Evolutionary conservation across 2,113 vertebrate genomes (phyloP).

Genomic region (Myrmecobius fasciatus): DNA sequence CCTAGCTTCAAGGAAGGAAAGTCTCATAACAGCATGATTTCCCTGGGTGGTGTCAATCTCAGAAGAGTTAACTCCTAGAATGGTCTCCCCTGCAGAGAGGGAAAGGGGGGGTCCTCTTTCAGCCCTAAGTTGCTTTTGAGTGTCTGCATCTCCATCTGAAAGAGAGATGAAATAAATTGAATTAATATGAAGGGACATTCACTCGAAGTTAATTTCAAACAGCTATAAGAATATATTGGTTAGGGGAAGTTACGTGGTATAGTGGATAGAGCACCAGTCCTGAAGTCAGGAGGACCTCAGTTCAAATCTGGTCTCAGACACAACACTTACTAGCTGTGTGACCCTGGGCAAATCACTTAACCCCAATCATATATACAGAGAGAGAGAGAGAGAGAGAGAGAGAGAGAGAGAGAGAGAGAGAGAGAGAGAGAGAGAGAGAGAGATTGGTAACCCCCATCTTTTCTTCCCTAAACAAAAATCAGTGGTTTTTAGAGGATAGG

Average conservation of each 20-base stretch:
- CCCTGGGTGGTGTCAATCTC: constrained; percentile 56
- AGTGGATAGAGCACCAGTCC: too few species aligned
- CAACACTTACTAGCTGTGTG: too few species aligned
- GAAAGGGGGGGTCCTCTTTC: background rate
- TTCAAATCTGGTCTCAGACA: too few species aligned
- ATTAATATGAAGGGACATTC: constrained; percentile 47
- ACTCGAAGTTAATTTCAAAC: constrained; percentile 40
- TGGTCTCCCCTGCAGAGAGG: constrained; percentile 8
- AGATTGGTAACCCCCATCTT: background rate
- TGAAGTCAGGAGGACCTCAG: too few species aligned
- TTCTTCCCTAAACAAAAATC: background rate
- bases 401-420: too few species aligned
- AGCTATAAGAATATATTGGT: background rate
- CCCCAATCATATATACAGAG: too few species aligned
- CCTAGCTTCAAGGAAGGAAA: constrained; percentile 85
- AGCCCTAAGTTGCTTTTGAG: constrained; percentile 2
- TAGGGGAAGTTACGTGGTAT: too few species aligned
- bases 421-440: too few species aligned
- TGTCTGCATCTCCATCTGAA: constrained; percentile 46
- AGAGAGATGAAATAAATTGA: constrained; percentile 42
- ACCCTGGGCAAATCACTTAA: too few species aligned
- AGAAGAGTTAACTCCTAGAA: constrained; percentile 39
- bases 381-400: too few species aligned
- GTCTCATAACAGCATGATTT: constrained; percentile 77
- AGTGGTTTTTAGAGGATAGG: background rate